Evolutionary conservation across 92 coral and sea anemone genomes (phyloP), one percentile per base, ranked within the genome.

Genomic region (Parazoanthus darwini): DNA sequence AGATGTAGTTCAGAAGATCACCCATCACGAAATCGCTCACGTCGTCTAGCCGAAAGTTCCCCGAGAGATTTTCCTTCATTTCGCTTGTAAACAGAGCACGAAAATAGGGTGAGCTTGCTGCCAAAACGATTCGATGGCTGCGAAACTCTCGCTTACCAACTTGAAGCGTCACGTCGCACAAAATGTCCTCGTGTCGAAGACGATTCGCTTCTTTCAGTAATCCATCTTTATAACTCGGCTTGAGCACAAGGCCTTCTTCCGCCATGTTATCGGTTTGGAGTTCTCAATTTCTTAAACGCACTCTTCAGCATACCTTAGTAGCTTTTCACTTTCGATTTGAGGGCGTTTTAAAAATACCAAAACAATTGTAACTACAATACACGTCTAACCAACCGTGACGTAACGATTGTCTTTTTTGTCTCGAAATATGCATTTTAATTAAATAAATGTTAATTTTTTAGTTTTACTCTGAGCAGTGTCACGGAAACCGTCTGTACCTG

Each of bases 71-170:
- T 63, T 87, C 91, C n/a, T 87, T 89, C 93, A 93, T 92, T 23
- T 92, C 80, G 35, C 85, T 90, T 37, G 92, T 88, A 74, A 93
- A 95, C 59, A 95, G 78, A 38, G 90, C 96, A 22, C 89, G 81
- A 73, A 95, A 94, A 72, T 92, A 95, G 6, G 91, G 91, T 56
- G 95, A 92, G n/a, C 88, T 88, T 38, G 98, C 94, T 63, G 93
- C 92, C 48, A 95, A 86, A 79, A 95, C 87, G 16, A 91, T 79
- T 26, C 94, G 91, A 86, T 93, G 98, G 0, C 93, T 96, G 8
- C 67, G 74, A 66, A 94, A 94, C 50, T 90, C 92, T 20, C 86
- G 85, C 15, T 88, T 93, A 46, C 89, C 87, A 36, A 88, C 93
- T 89, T 92, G 79, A 66, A 95, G 79, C 22, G 90, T 80, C 22